Conservation (phyloP, 2,888 invertebrate genomes). For the Pheosia gnoma region DNA sequence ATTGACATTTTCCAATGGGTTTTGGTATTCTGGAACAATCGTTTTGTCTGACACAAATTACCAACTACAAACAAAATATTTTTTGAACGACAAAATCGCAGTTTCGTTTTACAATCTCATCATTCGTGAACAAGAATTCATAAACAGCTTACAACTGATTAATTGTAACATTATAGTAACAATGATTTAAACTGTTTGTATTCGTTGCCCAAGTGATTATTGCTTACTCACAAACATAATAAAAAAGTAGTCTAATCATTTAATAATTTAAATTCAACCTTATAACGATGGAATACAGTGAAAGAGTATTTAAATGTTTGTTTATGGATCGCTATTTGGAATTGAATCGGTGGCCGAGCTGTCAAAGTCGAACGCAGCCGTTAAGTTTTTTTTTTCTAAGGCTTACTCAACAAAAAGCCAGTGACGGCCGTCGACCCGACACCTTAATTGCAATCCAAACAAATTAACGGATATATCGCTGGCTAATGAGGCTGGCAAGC, state of each 20-base stretch:
- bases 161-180: slow-evolving; percentile 52
- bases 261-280: slow-evolving; percentile 37
- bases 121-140: slow-evolving; percentile 29
- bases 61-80: not conserved
- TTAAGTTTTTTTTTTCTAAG: slow-evolving; percentile 38
- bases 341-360: slow-evolving; percentile 48
- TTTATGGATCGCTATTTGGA: slow-evolving; percentile 35
- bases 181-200: slow-evolving; percentile 51
- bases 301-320: slow-evolving; percentile 30
- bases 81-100: not conserved
- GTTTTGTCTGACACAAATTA: not conserved
- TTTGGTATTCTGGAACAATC: no score
- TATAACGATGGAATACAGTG: slow-evolving; percentile 39
- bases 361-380: slow-evolving; percentile 45
- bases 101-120: slow-evolving; percentile 38
- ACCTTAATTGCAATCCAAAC: slow-evolving; percentile 79
- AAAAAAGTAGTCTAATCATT: slow-evolving; percentile 24
- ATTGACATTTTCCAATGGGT: no score
- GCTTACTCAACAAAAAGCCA: slow-evolving; percentile 54
- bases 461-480: slow-evolving; percentile 75
- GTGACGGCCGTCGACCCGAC: slow-evolving; percentile 65
- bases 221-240: slow-evolving; percentile 42
- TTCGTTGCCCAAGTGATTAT: slow-evolving; percentile 50
- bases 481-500: slow-evolving; percentile 62
- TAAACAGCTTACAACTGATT: slow-evolving; percentile 47